Conservation (phyloP, 2,113 vertebrate genomes). For the Chaenocephalus aceratus region DNA sequence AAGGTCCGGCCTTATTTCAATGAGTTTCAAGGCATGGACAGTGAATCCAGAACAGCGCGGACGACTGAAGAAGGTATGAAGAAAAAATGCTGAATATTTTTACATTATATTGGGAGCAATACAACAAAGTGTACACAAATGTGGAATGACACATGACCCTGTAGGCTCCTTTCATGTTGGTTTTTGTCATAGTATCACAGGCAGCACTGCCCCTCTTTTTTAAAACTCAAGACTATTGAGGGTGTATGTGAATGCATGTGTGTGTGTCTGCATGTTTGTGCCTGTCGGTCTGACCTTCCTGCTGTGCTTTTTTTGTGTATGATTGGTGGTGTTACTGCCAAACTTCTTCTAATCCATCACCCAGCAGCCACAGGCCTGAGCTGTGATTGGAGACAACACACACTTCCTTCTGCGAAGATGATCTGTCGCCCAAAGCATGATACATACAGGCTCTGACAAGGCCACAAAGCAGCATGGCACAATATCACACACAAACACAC, state of each 20-base stretch:
- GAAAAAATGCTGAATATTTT: neutral
- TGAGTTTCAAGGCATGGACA: slow-evolving; percentile 99
- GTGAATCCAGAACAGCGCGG: slow-evolving; percentile 92
- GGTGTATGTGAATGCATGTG: slow-evolving; percentile 6
- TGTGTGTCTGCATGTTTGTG: slow-evolving; percentile 22
- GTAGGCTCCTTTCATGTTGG: slow-evolving; percentile 1
- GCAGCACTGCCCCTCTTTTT: neutral
- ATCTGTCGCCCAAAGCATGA: slow-evolving; percentile 61
- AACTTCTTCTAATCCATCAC: slow-evolving; percentile 63
- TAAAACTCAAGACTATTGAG: slow-evolving; percentile 29
- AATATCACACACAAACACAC: slow-evolving; percentile 44
- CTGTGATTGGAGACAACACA: slow-evolving; percentile 65
- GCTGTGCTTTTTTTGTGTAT: slow-evolving; percentile 56
- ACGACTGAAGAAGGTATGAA: slow-evolving; percentile 94
- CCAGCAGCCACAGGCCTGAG: slow-evolving; percentile 59
- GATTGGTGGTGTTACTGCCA: slow-evolving; percentile 60
- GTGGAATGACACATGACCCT: slow-evolving; percentile 12
- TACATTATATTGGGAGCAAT: slow-evolving; percentile 14
- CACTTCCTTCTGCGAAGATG: slow-evolving; percentile 58
- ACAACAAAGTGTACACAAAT: neutral
- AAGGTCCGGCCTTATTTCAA: slow-evolving; percentile 99
- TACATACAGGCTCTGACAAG: slow-evolving; percentile 67
- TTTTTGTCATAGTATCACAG: slow-evolving; percentile 31
- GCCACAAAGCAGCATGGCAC: slow-evolving; percentile 41
- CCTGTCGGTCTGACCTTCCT: slow-evolving; percentile 49